Evolutionary conservation across 1,140 invertebrate species (phyloP).

Genomic region (Drosophila triauraria): DNA sequence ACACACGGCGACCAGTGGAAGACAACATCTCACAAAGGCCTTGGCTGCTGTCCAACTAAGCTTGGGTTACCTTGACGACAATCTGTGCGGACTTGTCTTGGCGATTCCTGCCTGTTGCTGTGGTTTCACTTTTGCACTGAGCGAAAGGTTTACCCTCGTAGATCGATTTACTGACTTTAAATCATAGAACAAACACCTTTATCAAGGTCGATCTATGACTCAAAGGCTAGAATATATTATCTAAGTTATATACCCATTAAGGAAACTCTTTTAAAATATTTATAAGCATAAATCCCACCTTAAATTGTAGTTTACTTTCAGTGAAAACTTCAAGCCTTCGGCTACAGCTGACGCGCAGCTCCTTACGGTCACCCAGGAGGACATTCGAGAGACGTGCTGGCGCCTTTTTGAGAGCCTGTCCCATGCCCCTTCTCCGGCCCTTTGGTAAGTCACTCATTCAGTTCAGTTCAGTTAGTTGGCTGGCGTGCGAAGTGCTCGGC

Average conservation of each 20-base stretch:
- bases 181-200: background rate
- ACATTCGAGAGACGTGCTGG: conserved; percentile 62
- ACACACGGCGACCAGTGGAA: conserved; percentile 9
- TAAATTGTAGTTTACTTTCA: background rate
- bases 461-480: conserved; percentile 41
- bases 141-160: background rate
- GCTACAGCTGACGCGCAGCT: conserved; percentile 4
- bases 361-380: conserved; percentile 57
- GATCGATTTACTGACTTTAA: background rate
- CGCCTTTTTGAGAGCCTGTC: conserved; percentile 32
- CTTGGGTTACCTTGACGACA: conserved; percentile 18
- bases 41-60: conserved; percentile 33
- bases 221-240: background rate
- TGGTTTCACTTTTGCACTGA: conserved; percentile 2
- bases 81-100: conserved; percentile 14
- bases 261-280: no score
- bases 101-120: conserved; percentile 38
- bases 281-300: background rate
- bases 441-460: conserved; percentile 26
- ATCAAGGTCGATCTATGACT: no score
- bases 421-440: conserved; percentile 9
- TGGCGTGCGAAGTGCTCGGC: conserved; percentile 56
- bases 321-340: conserved; percentile 1
- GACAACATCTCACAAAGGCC: conserved; percentile 4
- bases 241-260: background rate